Evolutionary conservation across 2,113 vertebrate species (phyloP).

Genomic region (Glaucidium brasilianum): DNA sequence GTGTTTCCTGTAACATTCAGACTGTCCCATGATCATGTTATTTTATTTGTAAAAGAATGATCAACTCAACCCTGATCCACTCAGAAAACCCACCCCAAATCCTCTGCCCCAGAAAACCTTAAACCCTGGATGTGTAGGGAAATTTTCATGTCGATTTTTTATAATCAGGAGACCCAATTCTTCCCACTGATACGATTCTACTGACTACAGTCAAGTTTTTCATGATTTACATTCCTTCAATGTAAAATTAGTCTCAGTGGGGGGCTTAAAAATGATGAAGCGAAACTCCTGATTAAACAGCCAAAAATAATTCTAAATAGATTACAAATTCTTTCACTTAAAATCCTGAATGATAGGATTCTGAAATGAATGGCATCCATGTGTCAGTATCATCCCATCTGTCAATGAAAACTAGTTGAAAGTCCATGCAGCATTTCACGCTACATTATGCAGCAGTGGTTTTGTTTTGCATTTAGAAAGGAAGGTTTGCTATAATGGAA

Average conservation of each 20-base stretch:
- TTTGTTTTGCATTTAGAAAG: background rate
- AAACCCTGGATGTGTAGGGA: background rate
- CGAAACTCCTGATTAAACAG: background rate
- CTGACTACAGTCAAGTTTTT: background rate
- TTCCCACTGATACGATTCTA: background rate
- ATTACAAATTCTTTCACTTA: slow-evolving; percentile 3
- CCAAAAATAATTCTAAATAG: slow-evolving; percentile 27
- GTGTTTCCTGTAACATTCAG: background rate
- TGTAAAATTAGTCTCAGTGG: slow-evolving; percentile 25
- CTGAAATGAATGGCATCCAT: background rate
- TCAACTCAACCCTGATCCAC: background rate
- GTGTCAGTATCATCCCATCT: background rate
- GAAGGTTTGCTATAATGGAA: background rate
- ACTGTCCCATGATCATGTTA: background rate
- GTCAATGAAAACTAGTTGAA: background rate
- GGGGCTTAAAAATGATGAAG: slow-evolving; percentile 32
- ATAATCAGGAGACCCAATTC: background rate
- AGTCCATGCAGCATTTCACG: background rate
- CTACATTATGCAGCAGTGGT: background rate
- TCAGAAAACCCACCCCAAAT: background rate
- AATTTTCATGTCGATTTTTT: background rate
- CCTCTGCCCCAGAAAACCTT: background rate
- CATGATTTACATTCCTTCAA: background rate
- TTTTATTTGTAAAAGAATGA: background rate
- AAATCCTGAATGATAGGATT: background rate